Evolutionary conservation across 30 jellyfish, hydroid and myxozoan genomes (phyloP).

Genomic region (Pelagia noctiluca): DNA sequence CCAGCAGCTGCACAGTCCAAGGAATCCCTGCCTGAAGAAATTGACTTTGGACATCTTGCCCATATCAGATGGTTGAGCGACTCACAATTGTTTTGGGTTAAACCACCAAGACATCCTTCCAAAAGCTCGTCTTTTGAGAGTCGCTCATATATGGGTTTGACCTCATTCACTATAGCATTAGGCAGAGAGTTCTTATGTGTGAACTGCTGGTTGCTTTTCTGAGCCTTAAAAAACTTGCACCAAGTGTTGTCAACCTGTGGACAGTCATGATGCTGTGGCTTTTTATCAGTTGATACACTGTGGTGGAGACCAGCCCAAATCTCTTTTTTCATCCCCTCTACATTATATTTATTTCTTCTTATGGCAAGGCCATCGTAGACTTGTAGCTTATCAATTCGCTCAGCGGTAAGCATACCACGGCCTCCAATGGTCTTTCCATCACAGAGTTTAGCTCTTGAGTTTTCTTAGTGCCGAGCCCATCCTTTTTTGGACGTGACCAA

Average conservation of each 20-base stretch:
- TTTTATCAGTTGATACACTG: slow-evolving; percentile 10
- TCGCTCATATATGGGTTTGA: background rate
- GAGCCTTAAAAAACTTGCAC: slow-evolving; percentile 13
- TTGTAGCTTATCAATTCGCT: slow-evolving; percentile 16
- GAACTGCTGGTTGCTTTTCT: too few relatives aligned
- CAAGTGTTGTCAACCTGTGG: slow-evolving; percentile 19
- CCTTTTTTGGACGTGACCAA: background rate
- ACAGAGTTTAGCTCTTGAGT: background rate
- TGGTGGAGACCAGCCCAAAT: slow-evolving; percentile 22
- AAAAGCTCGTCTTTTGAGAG: background rate
- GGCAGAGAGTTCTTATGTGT: too few relatives aligned
- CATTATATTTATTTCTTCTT: slow-evolving; percentile 14
- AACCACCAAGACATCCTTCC: slow-evolving; percentile 38
- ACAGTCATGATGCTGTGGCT: slow-evolving; percentile 13
- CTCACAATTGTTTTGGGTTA: slow-evolving; percentile 31
- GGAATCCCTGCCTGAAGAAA: slow-evolving; percentile 21
- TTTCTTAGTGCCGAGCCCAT: background rate
- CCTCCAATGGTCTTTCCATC: slow-evolving; percentile 31
- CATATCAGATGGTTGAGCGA: slow-evolving; percentile 40
- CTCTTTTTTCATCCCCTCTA: slow-evolving; percentile 10
- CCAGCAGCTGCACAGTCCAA: slow-evolving; percentile 22
- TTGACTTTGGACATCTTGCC: slow-evolving; percentile 30
- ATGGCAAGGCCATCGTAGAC: slow-evolving; percentile 25
- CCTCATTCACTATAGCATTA: too few relatives aligned
- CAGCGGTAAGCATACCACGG: slow-evolving; percentile 10